Base-by-base conservation (phyloP, 2,797 vertebrate genomes). In the Sphenodon punctatus region DNA sequence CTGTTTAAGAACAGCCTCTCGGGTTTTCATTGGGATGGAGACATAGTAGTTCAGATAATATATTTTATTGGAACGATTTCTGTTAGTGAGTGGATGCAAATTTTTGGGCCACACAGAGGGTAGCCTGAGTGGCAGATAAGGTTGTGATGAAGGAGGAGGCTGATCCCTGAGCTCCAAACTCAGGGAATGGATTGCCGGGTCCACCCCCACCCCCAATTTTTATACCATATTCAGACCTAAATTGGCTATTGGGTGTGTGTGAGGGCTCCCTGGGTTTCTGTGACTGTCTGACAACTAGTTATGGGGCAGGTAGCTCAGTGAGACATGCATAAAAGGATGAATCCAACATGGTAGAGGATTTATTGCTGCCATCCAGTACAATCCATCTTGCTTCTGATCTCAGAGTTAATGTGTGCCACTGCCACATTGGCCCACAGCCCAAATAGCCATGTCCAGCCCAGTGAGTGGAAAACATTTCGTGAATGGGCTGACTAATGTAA, bases 401-500 rank as follows among this genome's bases (percentile, higher is more conserved):
- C 87, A 88, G 83, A 93, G 84, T 58, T 88, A 83, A 88, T 72
- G 86, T 80, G 67, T 85, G 67, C 86, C 79, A 70, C 36, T 17
- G 56, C 67, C 64, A 53, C 76, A 56, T 75, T 92, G 93, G 86
- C 81, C 13, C 2, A 5, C 25, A 61, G 86, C 88, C 87, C 67
- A 69, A 67, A 43, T 75, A 82, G 49, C 48, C 65, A 89, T 92
- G 79, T 79, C 86, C 87, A 84, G 84, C 79, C 86, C 53, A 5
- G 61, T 78, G 70, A 5, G 2, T 17, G 45, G 10, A 86, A 86
- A 11, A 88, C 78, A 82, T 89, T 89, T 85, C 75, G 80, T 89
- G 87, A 93, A 89, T 89, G 90, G 89, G 59, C n/a, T 78, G 78
- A 75, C 85, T 77, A 74, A 91, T 84, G 65, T 87, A 90, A 92